phyloP scores from a whole-genome alignment of 2,888 invertebrate species.

The Helicoverpa assulta region DNA sequence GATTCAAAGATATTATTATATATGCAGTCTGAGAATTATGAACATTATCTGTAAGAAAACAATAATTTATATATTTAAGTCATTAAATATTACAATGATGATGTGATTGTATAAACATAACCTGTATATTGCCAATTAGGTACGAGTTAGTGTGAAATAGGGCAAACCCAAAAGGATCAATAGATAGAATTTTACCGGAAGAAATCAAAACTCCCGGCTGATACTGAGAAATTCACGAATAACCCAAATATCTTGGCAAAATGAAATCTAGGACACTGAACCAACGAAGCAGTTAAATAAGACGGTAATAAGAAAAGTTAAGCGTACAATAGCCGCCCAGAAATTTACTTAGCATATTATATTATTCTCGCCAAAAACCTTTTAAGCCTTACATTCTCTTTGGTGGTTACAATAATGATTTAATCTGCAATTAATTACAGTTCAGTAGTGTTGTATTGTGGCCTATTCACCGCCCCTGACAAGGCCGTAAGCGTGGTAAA shows the following conservation, averaged over 20 bases:
- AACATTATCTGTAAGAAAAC: not conserved
- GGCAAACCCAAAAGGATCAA: no score
- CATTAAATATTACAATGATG: no score
- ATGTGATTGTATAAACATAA: no score
- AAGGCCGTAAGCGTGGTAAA: no score
- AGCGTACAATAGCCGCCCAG: conserved; percentile 4
- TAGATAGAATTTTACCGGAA: no score
- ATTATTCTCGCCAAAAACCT: conserved; percentile 4
- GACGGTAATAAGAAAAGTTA: conserved; percentile 3
- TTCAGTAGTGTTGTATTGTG: not conserved
- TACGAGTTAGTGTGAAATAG: no score
- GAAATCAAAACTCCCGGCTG: no score
- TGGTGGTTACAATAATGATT: not conserved
- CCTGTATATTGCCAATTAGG: no score
- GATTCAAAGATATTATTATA: conserved; percentile 37
- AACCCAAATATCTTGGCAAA: no score
- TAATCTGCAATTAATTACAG: conserved; percentile 2
- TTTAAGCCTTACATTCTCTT: not conserved
- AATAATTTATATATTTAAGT: no score
- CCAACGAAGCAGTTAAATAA: conserved; percentile 1
- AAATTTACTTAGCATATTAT: conserved; percentile 1
- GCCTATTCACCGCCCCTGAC: no score
- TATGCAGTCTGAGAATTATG: conserved; percentile 16
- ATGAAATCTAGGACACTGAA: conserved; percentile 1
- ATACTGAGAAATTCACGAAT: no score